Evolutionary conservation across 1,140 invertebrate species (phyloP).

Genomic region (Tetragonula clypearis): DNA sequence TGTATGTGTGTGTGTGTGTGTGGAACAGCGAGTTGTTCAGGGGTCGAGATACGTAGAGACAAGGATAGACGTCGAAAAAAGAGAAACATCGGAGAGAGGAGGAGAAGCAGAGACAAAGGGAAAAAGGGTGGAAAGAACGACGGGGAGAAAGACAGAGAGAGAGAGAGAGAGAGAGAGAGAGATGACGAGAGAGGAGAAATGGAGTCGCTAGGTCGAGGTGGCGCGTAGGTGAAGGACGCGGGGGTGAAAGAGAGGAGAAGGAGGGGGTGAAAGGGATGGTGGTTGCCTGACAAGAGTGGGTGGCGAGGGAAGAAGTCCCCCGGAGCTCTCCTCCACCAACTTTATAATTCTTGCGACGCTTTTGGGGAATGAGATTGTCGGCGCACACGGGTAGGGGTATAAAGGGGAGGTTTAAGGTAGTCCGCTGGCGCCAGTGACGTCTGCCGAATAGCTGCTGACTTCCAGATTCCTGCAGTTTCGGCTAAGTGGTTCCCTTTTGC

Average conservation of each 20-base stretch:
- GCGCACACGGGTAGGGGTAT: slow-evolving; percentile 35
- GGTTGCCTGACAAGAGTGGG: slow-evolving; percentile 62
- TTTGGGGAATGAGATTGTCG: slow-evolving; percentile 78
- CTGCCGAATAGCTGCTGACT: slow-evolving; percentile 75
- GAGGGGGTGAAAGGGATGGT: neutral
- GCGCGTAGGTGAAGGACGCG: slow-evolving; percentile 51
- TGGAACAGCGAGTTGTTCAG: neutral
- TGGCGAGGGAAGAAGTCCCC: slow-evolving; percentile 64
- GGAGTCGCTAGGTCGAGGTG: slow-evolving; percentile 62
- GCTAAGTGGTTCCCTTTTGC: slow-evolving; percentile 74
- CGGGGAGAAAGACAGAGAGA: slow-evolving; percentile 40
- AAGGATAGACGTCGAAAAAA: slow-evolving; percentile 23
- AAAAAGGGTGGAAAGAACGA: slow-evolving; percentile 10
- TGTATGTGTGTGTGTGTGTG: too few relatives aligned
- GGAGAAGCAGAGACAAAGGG: slow-evolving; percentile 18
- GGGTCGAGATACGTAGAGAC: slow-evolving; percentile 24
- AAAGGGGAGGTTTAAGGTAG: slow-evolving; percentile 76
- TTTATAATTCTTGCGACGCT: slow-evolving; percentile 81
- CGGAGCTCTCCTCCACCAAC: slow-evolving; percentile 71
- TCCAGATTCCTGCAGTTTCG: slow-evolving; percentile 74
- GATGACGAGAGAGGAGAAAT: slow-evolving; percentile 60
- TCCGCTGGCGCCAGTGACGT: slow-evolving; percentile 79
- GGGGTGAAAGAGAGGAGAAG: neutral
- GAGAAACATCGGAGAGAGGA: slow-evolving; percentile 24
- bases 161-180: slow-evolving; percentile 40